Evolutionary conservation across 2,797 vertebrate species (phyloP).

Genomic region (Gephyroberyx darwinii): DNA sequence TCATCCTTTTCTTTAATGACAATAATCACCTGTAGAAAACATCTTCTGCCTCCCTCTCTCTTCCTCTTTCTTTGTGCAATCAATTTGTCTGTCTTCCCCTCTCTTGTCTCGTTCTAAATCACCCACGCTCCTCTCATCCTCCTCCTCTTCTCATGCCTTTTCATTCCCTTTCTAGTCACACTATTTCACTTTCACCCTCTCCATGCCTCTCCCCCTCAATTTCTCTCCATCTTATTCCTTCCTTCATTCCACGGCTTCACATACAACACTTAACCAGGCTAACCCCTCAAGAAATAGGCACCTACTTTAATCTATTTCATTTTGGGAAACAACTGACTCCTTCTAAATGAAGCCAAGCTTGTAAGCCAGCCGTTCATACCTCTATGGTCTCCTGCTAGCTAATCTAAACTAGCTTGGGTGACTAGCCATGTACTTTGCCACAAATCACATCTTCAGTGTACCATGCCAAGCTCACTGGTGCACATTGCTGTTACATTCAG

Average conservation of each 20-base stretch:
- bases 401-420: neutral
- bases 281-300: constrained; percentile 15
- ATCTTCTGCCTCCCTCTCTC: constrained; percentile 42
- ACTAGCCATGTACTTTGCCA: neutral
- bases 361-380: neutral
- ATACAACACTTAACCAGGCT: neutral
- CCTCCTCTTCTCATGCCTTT: constrained; percentile 1
- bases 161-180: neutral
- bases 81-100: constrained; percentile 33
- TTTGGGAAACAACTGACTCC: neutral
- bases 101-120: constrained; percentile 37
- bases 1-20: constrained; percentile 69
- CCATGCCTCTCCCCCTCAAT: neutral
- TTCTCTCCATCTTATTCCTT: too few relatives aligned
- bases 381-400: neutral
- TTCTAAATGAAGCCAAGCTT: constrained; percentile 3
- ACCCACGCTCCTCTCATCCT: constrained; percentile 11
- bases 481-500: neutral
- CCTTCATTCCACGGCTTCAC: neutral
- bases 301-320: constrained; percentile 7
- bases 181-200: neutral
- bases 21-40: constrained; percentile 74
- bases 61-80: constrained; percentile 50
- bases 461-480: neutral
- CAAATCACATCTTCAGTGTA: neutral